Conservation (phyloP, 2,888 invertebrate species). For the Drosophila peninsularis region DNA sequence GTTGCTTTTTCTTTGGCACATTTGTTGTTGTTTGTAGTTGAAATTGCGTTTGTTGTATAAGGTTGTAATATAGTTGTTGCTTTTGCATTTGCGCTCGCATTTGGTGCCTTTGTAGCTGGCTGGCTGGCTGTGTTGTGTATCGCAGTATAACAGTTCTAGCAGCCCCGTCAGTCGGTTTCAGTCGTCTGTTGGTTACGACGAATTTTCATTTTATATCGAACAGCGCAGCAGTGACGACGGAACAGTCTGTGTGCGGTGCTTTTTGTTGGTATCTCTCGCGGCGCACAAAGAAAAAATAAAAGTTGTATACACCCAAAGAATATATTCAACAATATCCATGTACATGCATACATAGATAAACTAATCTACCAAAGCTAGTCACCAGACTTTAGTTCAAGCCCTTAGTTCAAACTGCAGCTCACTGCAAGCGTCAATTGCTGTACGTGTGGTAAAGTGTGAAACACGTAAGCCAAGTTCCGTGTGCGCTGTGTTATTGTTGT, state of each 20-base stretch:
- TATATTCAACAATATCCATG: constrained; percentile 8
- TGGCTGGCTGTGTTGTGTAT: constrained; percentile 56
- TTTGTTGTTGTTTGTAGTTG: constrained; percentile 41
- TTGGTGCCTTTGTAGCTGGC: constrained; percentile 50
- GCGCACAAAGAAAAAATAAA: constrained; percentile 53
- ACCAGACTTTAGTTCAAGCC: constrained; percentile 14
- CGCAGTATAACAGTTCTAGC: constrained; percentile 75
- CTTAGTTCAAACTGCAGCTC: constrained; percentile 45
- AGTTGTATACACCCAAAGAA: constrained; percentile 54
- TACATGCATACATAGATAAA: not conserved
- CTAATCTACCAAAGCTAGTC: constrained; percentile 3
- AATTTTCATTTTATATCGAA: constrained; percentile 78
- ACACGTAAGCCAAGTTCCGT: constrained; percentile 60
- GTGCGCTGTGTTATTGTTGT: constrained; percentile 29
- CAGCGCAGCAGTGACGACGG: constrained; percentile 71
- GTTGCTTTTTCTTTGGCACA: constrained; percentile 23
- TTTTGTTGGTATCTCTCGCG: constrained; percentile 61
- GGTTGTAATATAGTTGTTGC: constrained; percentile 45
- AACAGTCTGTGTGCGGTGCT: constrained; percentile 50
- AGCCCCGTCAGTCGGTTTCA: constrained; percentile 45
- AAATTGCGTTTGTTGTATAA: constrained; percentile 49
- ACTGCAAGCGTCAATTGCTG: constrained; percentile 24
- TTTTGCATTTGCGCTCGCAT: constrained; percentile 39
- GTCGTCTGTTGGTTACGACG: constrained; percentile 67
- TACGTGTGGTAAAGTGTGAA: constrained; percentile 47